Base-by-base conservation (phyloP, 2,888 invertebrate species). In the Hirtodrosophila confusa region DNA sequence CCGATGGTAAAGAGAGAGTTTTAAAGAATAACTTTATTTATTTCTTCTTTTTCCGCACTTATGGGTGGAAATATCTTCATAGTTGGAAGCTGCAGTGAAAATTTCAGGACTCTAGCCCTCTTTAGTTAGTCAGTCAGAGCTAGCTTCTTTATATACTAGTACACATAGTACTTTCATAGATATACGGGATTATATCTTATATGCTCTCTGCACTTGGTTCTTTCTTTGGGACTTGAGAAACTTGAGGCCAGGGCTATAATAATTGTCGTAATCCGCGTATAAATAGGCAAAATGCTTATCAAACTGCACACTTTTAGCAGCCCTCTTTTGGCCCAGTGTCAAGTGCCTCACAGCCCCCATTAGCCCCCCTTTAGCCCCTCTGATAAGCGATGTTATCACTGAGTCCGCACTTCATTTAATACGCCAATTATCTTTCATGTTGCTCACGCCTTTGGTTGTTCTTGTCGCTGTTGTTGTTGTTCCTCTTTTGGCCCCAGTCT, bases 361-460 rank as follows among this genome's bases (percentile, higher is more conserved):
- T 17, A 17, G 17, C 3, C 9, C 23, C 35, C n/a, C 35, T 23
- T 44, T n/a, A 31, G 10, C 54, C 24, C 35, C 10, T 31, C 24
- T 49, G 71, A 69, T 69, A 73, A 72, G 66, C 53, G 27, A 37
- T 54, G 49, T 54, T 75, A 69, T 78, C 67, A 40, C 9, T 7
- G 41, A 33, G 44, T 43, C 53, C 31, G 63, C 68, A 85, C 70
- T 80, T 80, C 40, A 65, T 43, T 72, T 87, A 82, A 75, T 80
- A 80, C 39, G 58, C 40, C 75, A 85, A 88, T 88, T 88, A 88
- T 82, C 75, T 78, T 10, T 3, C 43, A 37, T 39, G 43, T 54
- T 67, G 47, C 43, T 35, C 35, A 56, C 60, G 47, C 40, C 50
- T 54, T 12, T 12, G 47, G 4, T 23, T 40, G 31, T 33, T 17